These are phyloP conservation scores for Agrilus planipennis DNA, from an alignment of 1,140 invertebrate genomes.

Conservation along the genomic window DNA sequence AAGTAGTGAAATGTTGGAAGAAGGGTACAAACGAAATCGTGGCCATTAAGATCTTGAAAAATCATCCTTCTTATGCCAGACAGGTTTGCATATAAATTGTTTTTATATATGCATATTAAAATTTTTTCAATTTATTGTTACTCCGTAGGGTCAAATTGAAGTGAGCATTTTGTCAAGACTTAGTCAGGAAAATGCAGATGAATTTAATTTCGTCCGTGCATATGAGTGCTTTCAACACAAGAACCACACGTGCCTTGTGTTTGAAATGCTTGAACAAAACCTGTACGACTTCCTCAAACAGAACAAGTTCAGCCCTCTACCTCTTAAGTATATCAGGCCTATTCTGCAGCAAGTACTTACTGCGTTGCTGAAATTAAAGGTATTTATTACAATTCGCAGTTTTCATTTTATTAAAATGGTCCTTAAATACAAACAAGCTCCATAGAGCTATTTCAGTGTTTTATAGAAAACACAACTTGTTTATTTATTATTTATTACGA, in stretches of 20 bases:
- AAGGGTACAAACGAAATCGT: slow-evolving; percentile 99
- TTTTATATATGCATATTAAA: not conserved
- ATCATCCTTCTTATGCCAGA: slow-evolving; percentile 98
- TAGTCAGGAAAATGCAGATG: slow-evolving; percentile 98
- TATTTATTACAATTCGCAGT: slow-evolving; percentile 35
- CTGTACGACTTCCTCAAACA: slow-evolving; percentile 99
- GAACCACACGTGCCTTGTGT: slow-evolving; percentile 98
- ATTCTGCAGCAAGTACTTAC: slow-evolving; percentile 98
- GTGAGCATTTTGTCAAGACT: slow-evolving; percentile 93
- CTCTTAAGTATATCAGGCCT: slow-evolving; percentile 95
- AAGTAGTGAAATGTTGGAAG: slow-evolving; percentile 99
- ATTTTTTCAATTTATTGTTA: slow-evolving; percentile 1
- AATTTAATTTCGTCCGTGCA: slow-evolving; percentile 98
- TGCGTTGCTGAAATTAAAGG: slow-evolving; percentile 94
- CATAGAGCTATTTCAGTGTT: no score
- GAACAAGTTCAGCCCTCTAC: slow-evolving; percentile 97
- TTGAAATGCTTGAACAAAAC: slow-evolving; percentile 99
- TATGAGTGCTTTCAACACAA: slow-evolving; percentile 99
- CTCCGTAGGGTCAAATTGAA: slow-evolving; percentile 91
- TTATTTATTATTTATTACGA: no score
- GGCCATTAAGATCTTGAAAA: slow-evolving; percentile 99
- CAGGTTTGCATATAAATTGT: no score
- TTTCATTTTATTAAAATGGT: no score
- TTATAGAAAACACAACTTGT: no score
- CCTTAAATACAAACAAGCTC: no score